A percentile compares a stretch with the other conserved stretches of the same genome.
These are phyloP conservation scores for Petrolisthes cinctipes DNA, from an alignment of 2,888 invertebrate genomes.

Conservation along the genomic window DNA sequence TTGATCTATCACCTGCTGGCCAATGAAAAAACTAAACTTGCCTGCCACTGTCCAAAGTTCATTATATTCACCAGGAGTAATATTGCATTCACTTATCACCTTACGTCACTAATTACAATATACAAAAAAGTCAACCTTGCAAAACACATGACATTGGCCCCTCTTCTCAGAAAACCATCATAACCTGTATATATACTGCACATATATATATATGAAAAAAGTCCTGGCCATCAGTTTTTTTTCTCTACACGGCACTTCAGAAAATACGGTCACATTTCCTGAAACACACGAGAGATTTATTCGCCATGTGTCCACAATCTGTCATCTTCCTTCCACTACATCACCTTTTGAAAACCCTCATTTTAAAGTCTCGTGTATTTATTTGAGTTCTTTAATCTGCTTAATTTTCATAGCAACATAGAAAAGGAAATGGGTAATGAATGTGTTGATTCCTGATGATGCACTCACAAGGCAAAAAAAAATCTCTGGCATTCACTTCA, in stretches of 20 bases:
- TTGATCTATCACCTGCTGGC: neutral
- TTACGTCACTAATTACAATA: neutral
- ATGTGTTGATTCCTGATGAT: slow-evolving; percentile 7
- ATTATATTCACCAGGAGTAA: neutral
- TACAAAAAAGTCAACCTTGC: slow-evolving; percentile 6
- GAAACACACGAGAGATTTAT: too few relatives aligned
- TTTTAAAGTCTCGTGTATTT: too few relatives aligned
- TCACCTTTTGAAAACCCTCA: too few relatives aligned
- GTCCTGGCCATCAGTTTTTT: too few relatives aligned
- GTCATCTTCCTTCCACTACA: too few relatives aligned
- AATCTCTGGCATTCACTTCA: slow-evolving; percentile 7
- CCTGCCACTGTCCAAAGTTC: slow-evolving; percentile 1
- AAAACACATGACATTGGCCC: slow-evolving; percentile 8
- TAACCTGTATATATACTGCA: too few relatives aligned
- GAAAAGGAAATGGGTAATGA: slow-evolving; percentile 2
- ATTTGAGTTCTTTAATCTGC: too few relatives aligned
- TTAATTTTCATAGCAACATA: neutral
- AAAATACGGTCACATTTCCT: too few relatives aligned
- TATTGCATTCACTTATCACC: neutral
- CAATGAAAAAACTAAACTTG: neutral
- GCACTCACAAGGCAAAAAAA: slow-evolving; percentile 9
- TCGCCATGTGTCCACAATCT: too few relatives aligned
- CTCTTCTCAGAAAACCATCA: neutral
- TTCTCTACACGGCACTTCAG: too few relatives aligned
- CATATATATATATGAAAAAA: too few relatives aligned